Evolutionary conservation across 1,140 invertebrate genomes (phyloP), one percentile per base, ranked within the genome.

Genomic region (Leptinotarsa lineolata): DNA sequence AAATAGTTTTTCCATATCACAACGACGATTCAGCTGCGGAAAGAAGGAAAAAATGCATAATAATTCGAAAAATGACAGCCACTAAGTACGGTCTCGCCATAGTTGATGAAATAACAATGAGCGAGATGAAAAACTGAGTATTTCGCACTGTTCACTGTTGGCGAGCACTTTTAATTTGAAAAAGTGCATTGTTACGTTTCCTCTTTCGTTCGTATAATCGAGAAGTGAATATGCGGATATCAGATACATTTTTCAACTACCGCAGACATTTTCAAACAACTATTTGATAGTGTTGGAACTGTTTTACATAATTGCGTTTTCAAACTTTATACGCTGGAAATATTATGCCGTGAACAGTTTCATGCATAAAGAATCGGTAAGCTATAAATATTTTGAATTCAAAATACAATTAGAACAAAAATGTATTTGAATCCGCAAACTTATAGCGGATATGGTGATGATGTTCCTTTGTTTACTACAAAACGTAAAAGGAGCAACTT

Each of bases 111-210:
- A 66, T 39, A 66, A 66, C 64, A 66, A 66, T 66, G 39, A 66
- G 39, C 22, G 39, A 44, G 39, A 66, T 39, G 64, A 66, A 66
- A 66, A 66, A 66, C 64, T n/a, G 64, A 66, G 64, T 39, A 44
- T 66, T 66, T 66, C 39, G 39, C 30, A 66, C 64, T 44, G 67
- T 68, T 68, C 48, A 58, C 48, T 45, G 67, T 68, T 68, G 30
- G 48, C 20, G 48, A 58, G 48, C 13, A 68, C 67, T 68, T 68
- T 68, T 68, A 68, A 68, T 68, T 68, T 54, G 44, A 68, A 67
- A 68, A 68, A 68, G 67, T 68, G 67, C 67, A 68, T 68, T 68
- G 67, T 68, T 68, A 68, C 67, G 67, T 68, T 54, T 54, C 45
- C 67, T 68, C 67, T 68, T 54, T 24, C 20, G 46, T 39, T 45